Evolutionary conservation across 2,797 vertebrate genomes (phyloP), one percentile per base, ranked within the genome.

Genomic region (Anguilla anguilla): DNA sequence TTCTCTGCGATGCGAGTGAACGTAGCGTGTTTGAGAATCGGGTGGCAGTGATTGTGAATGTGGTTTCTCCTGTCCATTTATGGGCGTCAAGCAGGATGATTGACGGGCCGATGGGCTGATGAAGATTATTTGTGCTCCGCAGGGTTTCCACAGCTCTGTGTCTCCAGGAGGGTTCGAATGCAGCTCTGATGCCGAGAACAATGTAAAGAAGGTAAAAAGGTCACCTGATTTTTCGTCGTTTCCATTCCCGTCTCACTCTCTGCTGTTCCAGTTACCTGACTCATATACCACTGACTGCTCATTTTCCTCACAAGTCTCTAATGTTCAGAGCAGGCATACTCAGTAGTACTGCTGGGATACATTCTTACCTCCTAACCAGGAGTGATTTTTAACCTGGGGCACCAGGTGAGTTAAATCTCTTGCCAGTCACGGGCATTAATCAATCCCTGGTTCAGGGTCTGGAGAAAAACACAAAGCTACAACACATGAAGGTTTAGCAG

Each of bases 81-180:
- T 81, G 77, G 22, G 19, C 19, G 1, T 46, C 39, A 7, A 43
- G 17, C 22, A 17, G 77, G 43, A 19, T 77, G 35, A 77, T 39
- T 35, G 31, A 77, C 1, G 6, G 43, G 39, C 3, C 4, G 77
- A 49, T 49, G 43, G 61, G 3, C 19, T 4, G 19, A 22, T 61
- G 57, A 3, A 17, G 46, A 10, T 81, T 81, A 25, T 51, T 81
- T 57, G 53, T 31, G n/a, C 79, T 25, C 6, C 15, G 9, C 94
- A 97, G 96, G 94, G 95, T 92, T 96, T 96, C 88, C 94, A 95
- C 89, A 92, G 95, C 19, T 91, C 94, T n/a, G 92, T 94, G 77
- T 95, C 96, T 88, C 93, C 95, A 84, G 92, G 88, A 6, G 94
- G 94, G 83, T 94, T 94, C 2, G 96, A 96, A 79, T 95, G 92